Conservation (phyloP, 2,797 vertebrate species). For the Rhadinocentrus ornatus region DNA sequence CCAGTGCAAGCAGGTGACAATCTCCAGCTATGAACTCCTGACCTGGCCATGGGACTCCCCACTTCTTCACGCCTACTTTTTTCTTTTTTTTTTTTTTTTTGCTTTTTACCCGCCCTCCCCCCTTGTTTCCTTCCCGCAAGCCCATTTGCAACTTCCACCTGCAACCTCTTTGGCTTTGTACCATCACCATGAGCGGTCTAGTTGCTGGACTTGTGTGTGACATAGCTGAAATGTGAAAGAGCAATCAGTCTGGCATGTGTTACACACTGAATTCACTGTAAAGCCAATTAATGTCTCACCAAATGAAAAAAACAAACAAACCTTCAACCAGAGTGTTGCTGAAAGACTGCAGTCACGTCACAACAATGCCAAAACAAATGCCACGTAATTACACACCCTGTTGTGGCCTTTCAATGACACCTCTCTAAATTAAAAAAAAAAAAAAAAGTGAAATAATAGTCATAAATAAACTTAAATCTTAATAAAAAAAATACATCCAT, state of each 20-base stretch:
- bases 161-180: constrained; percentile 18
- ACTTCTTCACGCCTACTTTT: constrained; percentile 11
- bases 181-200: constrained; percentile 32
- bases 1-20: constrained; percentile 58
- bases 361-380: constrained; percentile 53
- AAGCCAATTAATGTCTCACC: constrained; percentile 65
- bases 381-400: constrained; percentile 20
- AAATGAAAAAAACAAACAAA: constrained; percentile 51
- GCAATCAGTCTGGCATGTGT: constrained; percentile 12
- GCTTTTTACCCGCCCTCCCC: background rate
- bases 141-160: constrained; percentile 20
- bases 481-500: constrained; percentile 26
- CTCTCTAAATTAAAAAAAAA: constrained; percentile 2
- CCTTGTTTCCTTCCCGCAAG: constrained; percentile 6
- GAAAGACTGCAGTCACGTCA: constrained; percentile 28
- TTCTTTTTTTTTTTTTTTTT: constrained; percentile 4
- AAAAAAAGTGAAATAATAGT: background rate
- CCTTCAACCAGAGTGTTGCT: constrained; percentile 17
- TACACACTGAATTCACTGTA: constrained; percentile 27
- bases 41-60: constrained; percentile 49
- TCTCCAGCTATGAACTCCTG: constrained; percentile 61
- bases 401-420: constrained; percentile 47
- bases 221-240: constrained; percentile 32
- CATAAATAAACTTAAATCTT: no score
- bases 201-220: constrained; percentile 22